Conservation (phyloP, 2,113 vertebrate genomes). For the Pelodiscus sinensis region DNA sequence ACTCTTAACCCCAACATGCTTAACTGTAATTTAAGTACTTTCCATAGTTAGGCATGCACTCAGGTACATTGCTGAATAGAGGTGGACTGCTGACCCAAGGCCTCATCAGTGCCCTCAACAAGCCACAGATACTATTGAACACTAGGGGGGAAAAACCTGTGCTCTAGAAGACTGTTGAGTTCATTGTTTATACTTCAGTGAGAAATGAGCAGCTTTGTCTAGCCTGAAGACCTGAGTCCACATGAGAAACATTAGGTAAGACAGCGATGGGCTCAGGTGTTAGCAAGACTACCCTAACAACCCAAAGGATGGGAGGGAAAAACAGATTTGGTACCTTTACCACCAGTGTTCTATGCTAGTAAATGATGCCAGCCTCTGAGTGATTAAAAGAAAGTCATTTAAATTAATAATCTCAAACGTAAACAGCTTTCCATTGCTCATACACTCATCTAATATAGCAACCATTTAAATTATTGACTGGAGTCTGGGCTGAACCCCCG, state of each 20-base stretch:
- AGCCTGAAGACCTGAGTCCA: neutral
- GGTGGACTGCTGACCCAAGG: neutral
- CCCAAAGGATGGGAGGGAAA: neutral
- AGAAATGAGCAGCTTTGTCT: neutral
- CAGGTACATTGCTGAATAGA: too few relatives aligned
- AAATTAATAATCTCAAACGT: constrained; percentile 68
- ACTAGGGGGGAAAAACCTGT: neutral
- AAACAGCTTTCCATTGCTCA: constrained; percentile 48
- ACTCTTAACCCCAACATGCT: too few relatives aligned
- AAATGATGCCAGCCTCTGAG: neutral
- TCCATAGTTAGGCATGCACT: too few relatives aligned
- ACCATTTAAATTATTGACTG: constrained; percentile 62
- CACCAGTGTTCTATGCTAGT: neutral
- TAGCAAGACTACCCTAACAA: neutral
- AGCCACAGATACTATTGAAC: neutral
- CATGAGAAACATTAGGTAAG: neutral
- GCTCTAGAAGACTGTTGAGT: neutral
- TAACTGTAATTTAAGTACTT: too few relatives aligned
- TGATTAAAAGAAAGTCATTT: constrained; percentile 30
- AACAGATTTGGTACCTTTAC: neutral
- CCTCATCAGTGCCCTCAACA: neutral
- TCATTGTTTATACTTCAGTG: neutral
- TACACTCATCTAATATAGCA: constrained; percentile 38
- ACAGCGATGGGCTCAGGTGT: neutral
- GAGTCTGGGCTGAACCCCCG: constrained; percentile 8